These are phyloP conservation scores for Odontomyia ornata DNA, from an alignment of 2,888 invertebrate genomes.

Conservation along the genomic window DNA sequence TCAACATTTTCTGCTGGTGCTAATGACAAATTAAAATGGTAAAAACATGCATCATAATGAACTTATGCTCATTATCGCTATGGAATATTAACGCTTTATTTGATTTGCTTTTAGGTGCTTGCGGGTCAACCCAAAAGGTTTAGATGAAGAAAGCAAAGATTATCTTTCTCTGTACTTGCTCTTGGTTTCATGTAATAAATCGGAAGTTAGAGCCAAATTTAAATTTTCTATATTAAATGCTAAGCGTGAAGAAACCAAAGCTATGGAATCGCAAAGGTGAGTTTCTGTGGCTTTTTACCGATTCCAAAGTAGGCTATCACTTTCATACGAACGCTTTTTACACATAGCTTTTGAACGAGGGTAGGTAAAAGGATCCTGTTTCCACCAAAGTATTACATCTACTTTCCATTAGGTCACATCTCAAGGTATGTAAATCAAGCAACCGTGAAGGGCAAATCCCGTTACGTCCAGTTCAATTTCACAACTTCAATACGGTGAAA, in stretches of 20 bases:
- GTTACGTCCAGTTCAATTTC: too few relatives aligned
- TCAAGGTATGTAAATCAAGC: too few relatives aligned
- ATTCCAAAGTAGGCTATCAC: too few relatives aligned
- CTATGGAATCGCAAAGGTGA: conserved; percentile 88
- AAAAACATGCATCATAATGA: too few relatives aligned
- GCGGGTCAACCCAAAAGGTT: conserved; percentile 98
- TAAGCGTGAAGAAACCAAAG: conserved; percentile 99
- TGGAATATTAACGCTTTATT: background rate
- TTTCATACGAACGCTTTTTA: too few relatives aligned
- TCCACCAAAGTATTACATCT: too few relatives aligned
- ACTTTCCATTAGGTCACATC: too few relatives aligned
- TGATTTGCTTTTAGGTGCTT: conserved; percentile 77
- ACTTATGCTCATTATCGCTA: background rate
- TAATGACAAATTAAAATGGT: conserved; percentile 99
- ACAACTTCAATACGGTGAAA: too few relatives aligned
- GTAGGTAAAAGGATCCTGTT: too few relatives aligned
- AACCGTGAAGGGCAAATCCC: too few relatives aligned
- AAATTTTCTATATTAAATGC: conserved; percentile 99
- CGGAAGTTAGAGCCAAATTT: conserved; percentile 99
- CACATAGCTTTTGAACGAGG: too few relatives aligned
- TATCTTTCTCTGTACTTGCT: conserved; percentile 98
- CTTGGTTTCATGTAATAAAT: conserved; percentile 99
- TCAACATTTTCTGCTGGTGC: conserved; percentile 99
- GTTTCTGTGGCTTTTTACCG: too few relatives aligned
- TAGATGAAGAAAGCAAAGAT: conserved; percentile 99